Evolutionary conservation across 2,797 vertebrate genomes (phyloP).

Genomic region (Falco biarmicus): DNA sequence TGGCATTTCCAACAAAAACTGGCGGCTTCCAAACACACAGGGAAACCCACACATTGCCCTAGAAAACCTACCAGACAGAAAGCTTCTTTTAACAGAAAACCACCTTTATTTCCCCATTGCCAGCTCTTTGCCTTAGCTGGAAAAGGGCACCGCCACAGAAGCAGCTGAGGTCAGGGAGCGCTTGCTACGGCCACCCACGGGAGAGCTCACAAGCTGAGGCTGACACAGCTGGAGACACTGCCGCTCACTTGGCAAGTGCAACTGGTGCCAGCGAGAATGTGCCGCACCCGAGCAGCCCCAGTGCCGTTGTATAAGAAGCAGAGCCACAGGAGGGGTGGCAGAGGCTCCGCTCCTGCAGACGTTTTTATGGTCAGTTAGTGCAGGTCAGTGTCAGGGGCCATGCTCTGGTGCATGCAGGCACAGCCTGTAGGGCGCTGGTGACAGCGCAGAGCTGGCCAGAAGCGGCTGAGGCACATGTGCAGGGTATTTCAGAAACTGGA

Average conservation of each 20-base stretch:
- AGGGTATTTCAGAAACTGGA: background rate
- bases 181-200: rapidly evolving
- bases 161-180: background rate
- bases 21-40: background rate
- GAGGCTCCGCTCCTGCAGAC: background rate
- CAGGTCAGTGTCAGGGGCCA: background rate
- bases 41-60: background rate
- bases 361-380: background rate
- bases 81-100: background rate
- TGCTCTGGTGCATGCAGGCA: background rate
- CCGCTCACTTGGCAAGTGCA: background rate
- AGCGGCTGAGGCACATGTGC: background rate
- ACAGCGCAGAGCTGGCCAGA: background rate
- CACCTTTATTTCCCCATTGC: background rate
- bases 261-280: background rate
- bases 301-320: background rate
- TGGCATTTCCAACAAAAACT: background rate
- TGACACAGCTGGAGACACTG: background rate
- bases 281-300: rapidly evolving
- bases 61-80: background rate
- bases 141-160: rapidly evolving
- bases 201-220: background rate
- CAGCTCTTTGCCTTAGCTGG: background rate
- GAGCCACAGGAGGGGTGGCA: background rate
- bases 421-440: background rate